Conservation (phyloP, 2,888 invertebrate genomes). For the Eupithecia subfuscata region DNA sequence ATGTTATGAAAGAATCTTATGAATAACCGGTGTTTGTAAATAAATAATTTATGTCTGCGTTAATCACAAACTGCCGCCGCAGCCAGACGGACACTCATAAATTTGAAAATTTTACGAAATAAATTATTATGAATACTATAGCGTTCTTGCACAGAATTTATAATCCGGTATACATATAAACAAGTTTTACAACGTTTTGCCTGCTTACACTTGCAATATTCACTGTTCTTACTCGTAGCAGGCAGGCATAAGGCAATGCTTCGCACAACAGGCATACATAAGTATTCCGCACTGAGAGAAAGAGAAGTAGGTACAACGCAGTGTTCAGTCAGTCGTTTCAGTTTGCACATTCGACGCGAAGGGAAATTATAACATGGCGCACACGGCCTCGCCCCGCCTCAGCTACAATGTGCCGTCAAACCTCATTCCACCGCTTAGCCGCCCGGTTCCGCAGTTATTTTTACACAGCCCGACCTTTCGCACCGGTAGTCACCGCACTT, state of each 20-base stretch:
- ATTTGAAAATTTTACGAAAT: not conserved
- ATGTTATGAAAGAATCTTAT: not conserved
- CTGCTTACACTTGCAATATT: not conserved
- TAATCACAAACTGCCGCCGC: not conserved
- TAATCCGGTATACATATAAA: not conserved
- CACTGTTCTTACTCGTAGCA: conserved; percentile 4
- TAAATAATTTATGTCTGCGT: not conserved
- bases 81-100: not conserved
- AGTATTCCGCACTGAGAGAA: conserved; percentile 71
- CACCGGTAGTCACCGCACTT: conserved; percentile 82
- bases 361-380: conserved; percentile 83
- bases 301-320: conserved; percentile 76
- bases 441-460: conserved; percentile 84
- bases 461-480: conserved; percentile 84
- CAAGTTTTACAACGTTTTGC: not conserved
- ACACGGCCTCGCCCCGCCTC: conserved; percentile 82
- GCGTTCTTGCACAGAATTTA: not conserved
- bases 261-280: conserved; percentile 61
- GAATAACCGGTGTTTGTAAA: conserved; percentile 3
- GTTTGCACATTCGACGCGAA: conserved; percentile 82
- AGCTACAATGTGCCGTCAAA: conserved; percentile 83
- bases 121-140: not conserved
- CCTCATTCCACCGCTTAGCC: conserved; percentile 83
- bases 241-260: conserved; percentile 41
- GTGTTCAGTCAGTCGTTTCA: conserved; percentile 67